Percentiles rank a stretch among this genome's conserved stretches.
Evolutionary conservation across 2,888 invertebrate genomes (phyloP).

Genomic region (Eilema caniola): DNA sequence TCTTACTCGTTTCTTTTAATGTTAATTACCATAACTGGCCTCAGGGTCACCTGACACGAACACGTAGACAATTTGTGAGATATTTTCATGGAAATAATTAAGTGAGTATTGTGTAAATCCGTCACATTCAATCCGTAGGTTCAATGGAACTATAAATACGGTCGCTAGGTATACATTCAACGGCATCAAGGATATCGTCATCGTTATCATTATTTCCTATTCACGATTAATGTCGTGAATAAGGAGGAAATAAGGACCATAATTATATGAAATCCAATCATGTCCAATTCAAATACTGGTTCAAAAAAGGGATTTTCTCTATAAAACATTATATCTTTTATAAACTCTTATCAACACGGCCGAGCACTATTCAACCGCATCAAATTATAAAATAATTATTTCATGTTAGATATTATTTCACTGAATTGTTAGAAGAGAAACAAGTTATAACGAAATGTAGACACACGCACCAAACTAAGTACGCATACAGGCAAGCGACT

Average conservation of each 20-base stretch:
- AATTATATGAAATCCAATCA: not conserved
- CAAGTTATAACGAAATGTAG: too few species aligned
- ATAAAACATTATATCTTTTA: not conserved
- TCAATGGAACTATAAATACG: not conserved
- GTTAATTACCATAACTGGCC: conserved; percentile 46
- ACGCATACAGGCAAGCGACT: too few species aligned
- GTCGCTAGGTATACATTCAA: not conserved
- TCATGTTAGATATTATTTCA: too few species aligned
- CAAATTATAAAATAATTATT: too few species aligned
- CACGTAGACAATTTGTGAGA: conserved; percentile 33
- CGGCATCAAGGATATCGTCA: not conserved
- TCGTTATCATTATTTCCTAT: not conserved
- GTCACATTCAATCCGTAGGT: not conserved
- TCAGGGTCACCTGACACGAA: conserved; percentile 50
- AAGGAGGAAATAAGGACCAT: not conserved
- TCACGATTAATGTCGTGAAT: not conserved
- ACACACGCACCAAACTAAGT: too few species aligned
- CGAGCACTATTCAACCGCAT: too few species aligned
- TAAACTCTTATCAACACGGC: too few species aligned
- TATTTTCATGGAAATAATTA: conserved; percentile 22
- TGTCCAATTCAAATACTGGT: not conserved
- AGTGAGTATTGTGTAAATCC: not conserved
- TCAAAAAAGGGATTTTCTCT: not conserved
- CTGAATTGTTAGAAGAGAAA: too few species aligned
- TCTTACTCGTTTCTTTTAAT: conserved; percentile 55